These are phyloP conservation scores for Caenorhabditis panamensis DNA, from an alignment of 2,888 invertebrate species.

Conservation along the genomic window DNA sequence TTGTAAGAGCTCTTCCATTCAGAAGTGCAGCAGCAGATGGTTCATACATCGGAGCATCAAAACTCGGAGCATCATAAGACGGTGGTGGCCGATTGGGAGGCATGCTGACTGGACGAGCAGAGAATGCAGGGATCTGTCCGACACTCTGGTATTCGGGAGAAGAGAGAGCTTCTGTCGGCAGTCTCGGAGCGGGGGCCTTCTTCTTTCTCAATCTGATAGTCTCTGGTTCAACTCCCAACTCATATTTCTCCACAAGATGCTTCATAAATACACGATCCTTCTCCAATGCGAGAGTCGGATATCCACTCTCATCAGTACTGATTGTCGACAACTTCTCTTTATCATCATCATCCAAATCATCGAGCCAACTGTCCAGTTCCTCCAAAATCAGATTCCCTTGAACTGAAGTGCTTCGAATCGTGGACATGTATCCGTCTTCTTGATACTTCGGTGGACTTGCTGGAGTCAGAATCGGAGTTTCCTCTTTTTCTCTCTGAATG, in stretches of 20 bases:
- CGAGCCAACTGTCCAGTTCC: conserved; percentile 58
- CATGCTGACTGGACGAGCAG: conserved; percentile 42
- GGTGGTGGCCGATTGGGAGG: conserved; percentile 59
- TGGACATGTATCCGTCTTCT: conserved; percentile 48
- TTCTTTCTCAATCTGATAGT: conserved; percentile 44
- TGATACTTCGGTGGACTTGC: conserved; percentile 34
- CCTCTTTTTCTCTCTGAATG: conserved; percentile 16
- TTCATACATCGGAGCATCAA: conserved; percentile 42
- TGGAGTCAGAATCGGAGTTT: conserved; percentile 45
- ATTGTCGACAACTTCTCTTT: conserved; percentile 46
- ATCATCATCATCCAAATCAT: conserved; percentile 52
- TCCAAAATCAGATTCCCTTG: conserved; percentile 54
- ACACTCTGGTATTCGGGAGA: conserved; percentile 11
- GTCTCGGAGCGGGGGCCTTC: conserved; percentile 36
- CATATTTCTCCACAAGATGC: conserved; percentile 53
- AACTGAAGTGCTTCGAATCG: conserved; percentile 53
- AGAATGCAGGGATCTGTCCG: conserved; percentile 18
- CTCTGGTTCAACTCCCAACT: conserved; percentile 47
- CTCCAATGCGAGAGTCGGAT: conserved; percentile 51
- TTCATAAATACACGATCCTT: conserved; percentile 51
- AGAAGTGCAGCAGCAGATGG: conserved; percentile 1
- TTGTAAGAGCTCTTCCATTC: conserved; percentile 33
- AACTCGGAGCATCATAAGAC: conserved; percentile 55
- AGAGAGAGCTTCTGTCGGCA: conserved; percentile 26
- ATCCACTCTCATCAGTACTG: conserved; percentile 53